These are phyloP conservation scores for Sinella curviseta DNA, from an alignment of 1,140 invertebrate genomes.

Conservation along the genomic window DNA sequence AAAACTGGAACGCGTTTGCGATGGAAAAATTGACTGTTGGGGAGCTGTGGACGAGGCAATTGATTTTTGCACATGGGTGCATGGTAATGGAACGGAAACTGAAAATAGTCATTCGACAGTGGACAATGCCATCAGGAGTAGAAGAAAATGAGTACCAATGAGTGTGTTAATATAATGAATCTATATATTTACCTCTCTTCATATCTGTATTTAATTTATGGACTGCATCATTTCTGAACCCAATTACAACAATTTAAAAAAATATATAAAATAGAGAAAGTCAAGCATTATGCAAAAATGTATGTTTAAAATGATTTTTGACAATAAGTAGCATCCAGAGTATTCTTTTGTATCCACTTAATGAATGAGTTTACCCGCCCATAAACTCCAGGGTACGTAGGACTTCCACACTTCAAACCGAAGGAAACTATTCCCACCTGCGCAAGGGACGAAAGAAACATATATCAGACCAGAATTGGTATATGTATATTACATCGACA, in stretches of 20 bases:
- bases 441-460: too few relatives aligned
- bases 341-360: constrained; percentile 73
- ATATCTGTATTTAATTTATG: not conserved
- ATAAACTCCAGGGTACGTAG: constrained; percentile 55
- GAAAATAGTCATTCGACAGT: not conserved
- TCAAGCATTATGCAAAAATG: too few relatives aligned
- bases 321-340: constrained; percentile 72
- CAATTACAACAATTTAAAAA: not conserved
- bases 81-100: constrained; percentile 23
- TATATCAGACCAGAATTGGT: too few relatives aligned
- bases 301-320: constrained; percentile 55
- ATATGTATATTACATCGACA: not conserved
- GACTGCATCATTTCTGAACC: not conserved
- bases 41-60: constrained; percentile 40
- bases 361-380: constrained; percentile 44
- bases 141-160: not conserved
- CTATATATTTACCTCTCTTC: too few relatives aligned
- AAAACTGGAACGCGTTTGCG: not conserved
- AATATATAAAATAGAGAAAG: not conserved
- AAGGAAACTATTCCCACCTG: constrained; percentile 52
- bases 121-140: not conserved
- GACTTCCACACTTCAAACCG: constrained; percentile 55
- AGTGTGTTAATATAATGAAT: not conserved
- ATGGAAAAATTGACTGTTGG: constrained; percentile 39
- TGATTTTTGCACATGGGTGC: constrained; percentile 36